Conservation (phyloP, 2,888 invertebrate species). For the Aromia moschata region DNA sequence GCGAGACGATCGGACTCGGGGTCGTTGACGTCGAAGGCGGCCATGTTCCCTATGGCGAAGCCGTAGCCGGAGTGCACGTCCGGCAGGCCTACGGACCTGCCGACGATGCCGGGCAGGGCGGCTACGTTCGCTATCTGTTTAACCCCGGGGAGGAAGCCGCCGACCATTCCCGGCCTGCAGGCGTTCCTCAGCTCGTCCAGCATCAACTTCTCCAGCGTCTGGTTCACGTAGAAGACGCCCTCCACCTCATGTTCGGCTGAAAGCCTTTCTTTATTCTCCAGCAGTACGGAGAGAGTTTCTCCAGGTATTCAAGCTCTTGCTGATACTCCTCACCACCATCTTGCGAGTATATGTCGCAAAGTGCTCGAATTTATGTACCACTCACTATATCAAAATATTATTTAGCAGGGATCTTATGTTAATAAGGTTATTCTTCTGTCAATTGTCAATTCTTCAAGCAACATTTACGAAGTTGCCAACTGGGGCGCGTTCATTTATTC, state of each 20-base stretch:
- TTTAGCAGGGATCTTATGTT: too few relatives aligned
- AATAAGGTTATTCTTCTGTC: too few relatives aligned
- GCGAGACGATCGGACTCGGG: constrained; percentile 94
- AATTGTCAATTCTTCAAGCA: too few relatives aligned
- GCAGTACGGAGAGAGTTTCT: constrained; percentile 82
- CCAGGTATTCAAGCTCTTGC: constrained; percentile 92
- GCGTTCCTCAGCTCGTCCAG: constrained; percentile 94
- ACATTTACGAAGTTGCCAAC: too few relatives aligned
- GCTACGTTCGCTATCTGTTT: constrained; percentile 99
- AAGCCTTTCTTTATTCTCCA: constrained; percentile 99
- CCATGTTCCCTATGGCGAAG: constrained; percentile 99
- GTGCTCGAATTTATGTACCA: too few relatives aligned
- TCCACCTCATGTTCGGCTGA: constrained; percentile 99
- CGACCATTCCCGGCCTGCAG: constrained; percentile 88
- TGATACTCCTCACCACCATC: constrained; percentile 92
- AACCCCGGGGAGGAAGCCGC: constrained; percentile 97
- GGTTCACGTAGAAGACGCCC: constrained; percentile 96
- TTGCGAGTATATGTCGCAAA: constrained; percentile 50
- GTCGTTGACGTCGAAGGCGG: constrained; percentile 95
- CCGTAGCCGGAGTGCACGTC: constrained; percentile 99
- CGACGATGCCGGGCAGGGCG: constrained; percentile 96
- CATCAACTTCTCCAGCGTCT: constrained; percentile 91
- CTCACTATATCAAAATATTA: too few relatives aligned
- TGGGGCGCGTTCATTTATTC: too few relatives aligned
- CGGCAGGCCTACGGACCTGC: constrained; percentile 91